Percentiles rank a stretch among this genome's conserved stretches.
These are phyloP conservation scores for Neodiprion fabricii DNA, from an alignment of 1,140 invertebrate genomes.

Conservation along the genomic window DNA sequence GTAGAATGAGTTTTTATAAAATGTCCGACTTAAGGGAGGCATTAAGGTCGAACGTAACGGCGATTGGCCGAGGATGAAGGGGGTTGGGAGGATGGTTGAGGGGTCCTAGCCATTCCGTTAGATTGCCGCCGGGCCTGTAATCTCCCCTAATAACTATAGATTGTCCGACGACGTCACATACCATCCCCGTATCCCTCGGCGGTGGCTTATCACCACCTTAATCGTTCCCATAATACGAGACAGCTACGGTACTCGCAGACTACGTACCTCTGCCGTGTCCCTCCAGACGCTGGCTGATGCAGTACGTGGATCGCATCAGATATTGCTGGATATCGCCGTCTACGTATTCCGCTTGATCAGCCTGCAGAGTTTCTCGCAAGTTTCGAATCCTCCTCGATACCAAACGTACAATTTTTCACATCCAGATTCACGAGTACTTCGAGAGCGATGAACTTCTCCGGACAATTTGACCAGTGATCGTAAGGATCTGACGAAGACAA, in stretches of 20 bases:
- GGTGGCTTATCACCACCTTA: slow-evolving; percentile 1
- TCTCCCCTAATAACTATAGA: slow-evolving; percentile 3
- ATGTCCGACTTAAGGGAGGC: too few relatives aligned
- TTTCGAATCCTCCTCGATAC: too few relatives aligned
- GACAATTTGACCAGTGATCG: too few relatives aligned
- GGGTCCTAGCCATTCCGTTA: background rate
- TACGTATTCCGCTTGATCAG: too few relatives aligned
- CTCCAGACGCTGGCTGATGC: background rate
- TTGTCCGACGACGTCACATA: background rate
- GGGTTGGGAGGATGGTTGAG: background rate
- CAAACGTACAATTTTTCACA: too few relatives aligned
- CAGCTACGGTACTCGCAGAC: background rate
- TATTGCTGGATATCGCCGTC: background rate
- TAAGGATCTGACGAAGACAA: too few relatives aligned
- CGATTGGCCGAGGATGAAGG: background rate
- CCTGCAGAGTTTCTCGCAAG: too few relatives aligned
- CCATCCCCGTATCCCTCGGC: background rate
- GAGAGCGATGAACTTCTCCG: too few relatives aligned
- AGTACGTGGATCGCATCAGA: background rate
- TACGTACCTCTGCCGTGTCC: background rate
- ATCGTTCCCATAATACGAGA: slow-evolving; percentile 2
- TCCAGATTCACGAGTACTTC: too few relatives aligned
- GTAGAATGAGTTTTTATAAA: too few relatives aligned
- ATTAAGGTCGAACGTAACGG: background rate
- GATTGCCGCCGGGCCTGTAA: slow-evolving; percentile 3